Evolutionary conservation across 2,797 vertebrate genomes (phyloP), one percentile per base, ranked within the genome.

Genomic region (Gila robusta): DNA sequence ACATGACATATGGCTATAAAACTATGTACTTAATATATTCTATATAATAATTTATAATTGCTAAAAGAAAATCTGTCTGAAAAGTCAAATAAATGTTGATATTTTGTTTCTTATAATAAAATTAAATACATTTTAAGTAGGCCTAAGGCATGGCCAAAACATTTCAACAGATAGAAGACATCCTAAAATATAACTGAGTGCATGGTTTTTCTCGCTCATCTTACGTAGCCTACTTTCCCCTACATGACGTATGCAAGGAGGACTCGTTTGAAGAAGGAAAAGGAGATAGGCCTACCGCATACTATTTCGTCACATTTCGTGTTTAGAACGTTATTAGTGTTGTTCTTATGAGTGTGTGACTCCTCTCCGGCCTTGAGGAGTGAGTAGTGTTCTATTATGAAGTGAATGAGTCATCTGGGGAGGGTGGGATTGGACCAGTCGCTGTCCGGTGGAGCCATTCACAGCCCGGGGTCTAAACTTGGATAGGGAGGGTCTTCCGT

Each of bases 301-400:
- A 14, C 11, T 14, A n/a, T 83, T 79, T 79, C 83, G 76, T 85
- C 83, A 85, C 66, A 79, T 83, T 56, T 79, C 78, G 47, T 35
- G 90, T 79, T 86, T 91, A 84, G 84, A 71, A 83, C 28, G 79
- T 93, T 86, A 88, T 87, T 23, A 44, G 28, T 59, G 52, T 86
- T 85, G 91, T 93, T 88, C 85, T 93, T 91, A 85, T 2, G 89
- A 73, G 17, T 37, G 70, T 83, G 69, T 85, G 84, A 85, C 67
- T 85, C 26, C 26, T 64, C 69, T 72, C 14, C 23, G 70, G 73
- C 79, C 84, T 82, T 80, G 81, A 91, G 87, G 89, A 86, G 81
- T 93, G 93, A 83, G 89, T 91, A 87, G 70, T 89, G 80, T 90
- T 92, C 95, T 95, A 96, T 94, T 94, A 93, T 93, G 94, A 90